Conservation (phyloP, 1,140 invertebrate genomes). For the Drosophila persimilis region DNA sequence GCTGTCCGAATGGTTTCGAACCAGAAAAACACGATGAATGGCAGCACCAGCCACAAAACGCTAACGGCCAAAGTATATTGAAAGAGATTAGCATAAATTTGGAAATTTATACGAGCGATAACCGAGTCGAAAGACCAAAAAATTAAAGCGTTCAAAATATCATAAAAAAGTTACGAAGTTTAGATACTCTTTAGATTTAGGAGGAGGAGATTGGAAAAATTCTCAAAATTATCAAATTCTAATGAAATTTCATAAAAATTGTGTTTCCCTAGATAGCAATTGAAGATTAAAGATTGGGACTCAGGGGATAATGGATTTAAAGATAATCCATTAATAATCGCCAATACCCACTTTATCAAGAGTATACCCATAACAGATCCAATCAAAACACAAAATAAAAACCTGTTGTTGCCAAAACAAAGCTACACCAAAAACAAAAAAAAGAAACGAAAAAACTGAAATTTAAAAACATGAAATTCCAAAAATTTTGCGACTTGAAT, state of each 20-base stretch:
- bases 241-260: too few species aligned
- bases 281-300: too few species aligned
- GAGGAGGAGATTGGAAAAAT: too few species aligned
- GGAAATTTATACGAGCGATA: constrained; percentile 59
- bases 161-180: constrained; percentile 13
- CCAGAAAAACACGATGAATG: constrained; percentile 69
- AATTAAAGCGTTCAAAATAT: constrained; percentile 10
- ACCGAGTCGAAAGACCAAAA: constrained; percentile 24
- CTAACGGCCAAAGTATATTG: constrained; percentile 20
- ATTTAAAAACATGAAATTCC: constrained; percentile 49
- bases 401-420: constrained; percentile 60
- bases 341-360: too few species aligned
- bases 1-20: constrained; percentile 35
- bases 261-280: too few species aligned
- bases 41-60: constrained; percentile 28
- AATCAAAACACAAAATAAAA: constrained; percentile 29
- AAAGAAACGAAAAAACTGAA: constrained; percentile 31
- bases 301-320: too few species aligned
- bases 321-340: too few species aligned
- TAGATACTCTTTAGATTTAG: too few species aligned
- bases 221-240: too few species aligned
- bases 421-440: background rate
- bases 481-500: constrained; percentile 50
- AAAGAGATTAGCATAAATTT: constrained; percentile 56
- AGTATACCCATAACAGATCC: background rate